phyloP scores from a whole-genome alignment of 2,888 invertebrate species.

The Cerceris rybyensis region DNA sequence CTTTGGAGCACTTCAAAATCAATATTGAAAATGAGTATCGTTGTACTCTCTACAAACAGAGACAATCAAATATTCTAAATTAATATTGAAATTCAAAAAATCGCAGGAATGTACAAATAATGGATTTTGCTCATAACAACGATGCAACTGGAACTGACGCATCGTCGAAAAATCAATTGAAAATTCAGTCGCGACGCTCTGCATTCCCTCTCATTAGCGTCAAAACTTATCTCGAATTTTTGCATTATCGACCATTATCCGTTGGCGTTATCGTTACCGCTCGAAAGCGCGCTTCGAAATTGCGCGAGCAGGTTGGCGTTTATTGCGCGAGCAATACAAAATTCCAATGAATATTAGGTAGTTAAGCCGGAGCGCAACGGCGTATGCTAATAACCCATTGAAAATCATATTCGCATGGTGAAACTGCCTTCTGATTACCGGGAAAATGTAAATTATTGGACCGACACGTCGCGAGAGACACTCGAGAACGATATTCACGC shows the following conservation, averaged over 20 bases:
- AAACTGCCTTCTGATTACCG: constrained; percentile 47
- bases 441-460: constrained; percentile 48
- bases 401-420: constrained; percentile 43
- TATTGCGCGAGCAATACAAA: background rate
- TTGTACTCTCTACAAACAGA: too few species aligned
- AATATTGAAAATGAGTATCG: too few species aligned
- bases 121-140: too few species aligned
- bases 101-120: too few species aligned
- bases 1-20: too few species aligned
- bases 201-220: too few species aligned
- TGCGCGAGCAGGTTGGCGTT: background rate
- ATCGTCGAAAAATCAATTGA: too few species aligned
- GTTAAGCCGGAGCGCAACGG: constrained; percentile 2
- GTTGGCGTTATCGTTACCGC: background rate
- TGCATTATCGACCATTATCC: background rate
- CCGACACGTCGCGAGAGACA: constrained; percentile 28
- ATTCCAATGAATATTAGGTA: constrained; percentile 3
- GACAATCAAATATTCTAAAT: too few species aligned
- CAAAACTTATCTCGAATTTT: background rate
- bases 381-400: constrained; percentile 39
- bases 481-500: constrained; percentile 45
- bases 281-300: background rate
- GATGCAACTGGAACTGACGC: too few species aligned
- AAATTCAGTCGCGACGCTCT: too few species aligned
- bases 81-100: too few species aligned